Percentiles rank a stretch among this genome's conserved stretches.
Conservation (phyloP, 1,140 invertebrate genomes). For the Spodoptera frugiperda region DNA sequence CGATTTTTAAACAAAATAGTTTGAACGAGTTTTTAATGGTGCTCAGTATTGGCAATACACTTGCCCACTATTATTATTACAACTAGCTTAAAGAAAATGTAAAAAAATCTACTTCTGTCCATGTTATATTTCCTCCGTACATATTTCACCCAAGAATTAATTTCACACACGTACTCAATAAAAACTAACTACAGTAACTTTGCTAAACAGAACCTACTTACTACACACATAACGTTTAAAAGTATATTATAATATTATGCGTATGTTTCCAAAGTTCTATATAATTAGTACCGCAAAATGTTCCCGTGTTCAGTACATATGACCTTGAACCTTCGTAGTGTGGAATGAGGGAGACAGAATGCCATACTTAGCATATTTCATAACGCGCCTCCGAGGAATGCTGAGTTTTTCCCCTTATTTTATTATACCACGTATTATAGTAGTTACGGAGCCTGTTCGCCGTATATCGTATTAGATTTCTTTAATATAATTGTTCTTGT, state of each 20-base stretch:
- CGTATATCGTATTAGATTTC: too few species aligned
- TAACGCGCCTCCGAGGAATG: constrained; percentile 9
- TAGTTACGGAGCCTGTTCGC: too few species aligned
- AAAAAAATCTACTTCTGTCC: too few species aligned
- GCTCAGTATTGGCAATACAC: too few species aligned
- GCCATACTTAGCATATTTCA: constrained; percentile 41
- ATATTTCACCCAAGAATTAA: too few species aligned
- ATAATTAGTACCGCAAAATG: background rate
- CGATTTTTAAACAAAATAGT: too few species aligned
- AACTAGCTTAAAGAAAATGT: too few species aligned
- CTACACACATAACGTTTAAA: background rate
- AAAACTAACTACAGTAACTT: background rate
- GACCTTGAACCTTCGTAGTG: background rate
- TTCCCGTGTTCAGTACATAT: background rate
- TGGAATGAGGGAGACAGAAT: constrained; percentile 5
- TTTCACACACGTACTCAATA: background rate
- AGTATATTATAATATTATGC: background rate
- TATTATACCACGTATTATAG: too few species aligned
- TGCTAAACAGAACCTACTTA: background rate
- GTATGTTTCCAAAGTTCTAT: background rate
- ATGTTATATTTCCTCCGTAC: too few species aligned
- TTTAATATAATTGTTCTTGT: too few species aligned
- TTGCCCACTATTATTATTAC: too few species aligned
- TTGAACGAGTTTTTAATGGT: too few species aligned
- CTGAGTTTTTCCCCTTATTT: background rate